A percentile compares a stretch with the other conserved stretches of the same genome.
These are phyloP conservation scores for Myotis findleyi DNA, from an alignment of 2,797 vertebrate genomes.

Conservation along the genomic window DNA sequence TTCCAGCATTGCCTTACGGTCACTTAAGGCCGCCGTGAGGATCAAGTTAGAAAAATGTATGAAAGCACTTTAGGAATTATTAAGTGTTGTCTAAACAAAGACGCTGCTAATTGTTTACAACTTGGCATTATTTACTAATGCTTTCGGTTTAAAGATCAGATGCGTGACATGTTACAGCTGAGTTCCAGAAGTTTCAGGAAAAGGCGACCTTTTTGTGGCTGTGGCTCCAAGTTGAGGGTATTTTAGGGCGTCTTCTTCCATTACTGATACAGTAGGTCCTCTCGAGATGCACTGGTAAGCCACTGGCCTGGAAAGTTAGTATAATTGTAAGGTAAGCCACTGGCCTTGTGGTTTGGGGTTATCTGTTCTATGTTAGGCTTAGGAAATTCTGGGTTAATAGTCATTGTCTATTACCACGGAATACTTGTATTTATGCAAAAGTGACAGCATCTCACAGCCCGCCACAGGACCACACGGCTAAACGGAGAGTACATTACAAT, in stretches of 20 bases:
- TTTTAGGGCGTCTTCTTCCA: background rate
- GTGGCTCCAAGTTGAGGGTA: background rate
- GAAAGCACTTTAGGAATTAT: conserved; percentile 53
- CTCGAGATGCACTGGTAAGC: background rate
- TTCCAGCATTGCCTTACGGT: background rate
- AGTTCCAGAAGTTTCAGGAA: conserved; percentile 44
- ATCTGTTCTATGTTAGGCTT: background rate
- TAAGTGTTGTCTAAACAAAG: conserved; percentile 68
- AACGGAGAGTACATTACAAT: background rate
- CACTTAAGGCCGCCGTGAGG: background rate
- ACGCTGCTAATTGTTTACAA: conserved; percentile 12
- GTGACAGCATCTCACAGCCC: background rate
- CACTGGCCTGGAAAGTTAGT: background rate
- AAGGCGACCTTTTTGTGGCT: background rate
- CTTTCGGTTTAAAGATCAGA: conserved; percentile 30
- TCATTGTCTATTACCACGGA: background rate
- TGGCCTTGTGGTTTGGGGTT: background rate
- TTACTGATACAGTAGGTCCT: background rate
- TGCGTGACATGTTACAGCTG: conserved; percentile 32
- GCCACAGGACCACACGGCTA: background rate
- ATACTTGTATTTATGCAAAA: background rate
- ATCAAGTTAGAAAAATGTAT: conserved; percentile 1
- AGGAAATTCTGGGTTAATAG: background rate
- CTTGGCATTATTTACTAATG: conserved; percentile 41
- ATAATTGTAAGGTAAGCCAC: background rate